A percentile compares a stretch with the other conserved stretches of the same genome.
phyloP scores from a whole-genome alignment of 2,113 vertebrate genomes.

The Calyptomena viridis region DNA sequence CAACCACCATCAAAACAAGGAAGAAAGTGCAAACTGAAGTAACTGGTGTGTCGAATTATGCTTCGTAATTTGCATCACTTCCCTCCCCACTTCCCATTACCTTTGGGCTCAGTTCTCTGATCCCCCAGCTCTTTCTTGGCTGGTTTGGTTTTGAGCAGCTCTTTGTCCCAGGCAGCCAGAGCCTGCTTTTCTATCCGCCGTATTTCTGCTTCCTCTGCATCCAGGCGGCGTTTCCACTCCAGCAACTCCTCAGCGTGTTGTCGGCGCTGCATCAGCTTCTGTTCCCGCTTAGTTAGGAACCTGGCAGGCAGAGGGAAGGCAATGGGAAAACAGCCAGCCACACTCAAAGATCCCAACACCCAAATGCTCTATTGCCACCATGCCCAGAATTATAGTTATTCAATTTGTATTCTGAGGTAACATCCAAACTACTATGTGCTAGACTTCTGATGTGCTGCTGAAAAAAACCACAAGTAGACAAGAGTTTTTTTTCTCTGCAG shows the following conservation, averaged over 20 bases:
- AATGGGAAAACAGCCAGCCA: background rate
- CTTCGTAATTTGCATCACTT: background rate
- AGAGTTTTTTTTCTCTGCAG: background rate
- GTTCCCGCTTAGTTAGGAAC: conserved; percentile 94
- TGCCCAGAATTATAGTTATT: background rate
- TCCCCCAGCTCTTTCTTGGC: conserved; percentile 71
- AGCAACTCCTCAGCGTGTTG: conserved; percentile 90
- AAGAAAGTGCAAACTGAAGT: background rate
- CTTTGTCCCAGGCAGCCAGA: conserved; percentile 87
- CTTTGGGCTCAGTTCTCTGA: conserved; percentile 72
- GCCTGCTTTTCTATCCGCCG: conserved; percentile 90
- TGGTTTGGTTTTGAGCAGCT: conserved; percentile 71
- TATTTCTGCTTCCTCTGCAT: conserved; percentile 90
- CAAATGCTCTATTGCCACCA: background rate
- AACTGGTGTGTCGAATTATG: background rate
- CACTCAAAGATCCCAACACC: background rate
- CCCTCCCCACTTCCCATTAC: background rate
- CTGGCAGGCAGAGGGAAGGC: conserved; percentile 64
- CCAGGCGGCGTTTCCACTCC: conserved; percentile 90
- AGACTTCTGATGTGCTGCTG: background rate
- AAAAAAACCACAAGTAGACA: background rate
- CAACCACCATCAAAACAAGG: background rate
- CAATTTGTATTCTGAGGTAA: background rate
- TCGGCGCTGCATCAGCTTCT: conserved; percentile 91
- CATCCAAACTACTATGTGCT: background rate